Evolutionary conservation across 2,797 vertebrate species (phyloP), one percentile per base, ranked within the genome.

Genomic region (Loriculus beryllinus): DNA sequence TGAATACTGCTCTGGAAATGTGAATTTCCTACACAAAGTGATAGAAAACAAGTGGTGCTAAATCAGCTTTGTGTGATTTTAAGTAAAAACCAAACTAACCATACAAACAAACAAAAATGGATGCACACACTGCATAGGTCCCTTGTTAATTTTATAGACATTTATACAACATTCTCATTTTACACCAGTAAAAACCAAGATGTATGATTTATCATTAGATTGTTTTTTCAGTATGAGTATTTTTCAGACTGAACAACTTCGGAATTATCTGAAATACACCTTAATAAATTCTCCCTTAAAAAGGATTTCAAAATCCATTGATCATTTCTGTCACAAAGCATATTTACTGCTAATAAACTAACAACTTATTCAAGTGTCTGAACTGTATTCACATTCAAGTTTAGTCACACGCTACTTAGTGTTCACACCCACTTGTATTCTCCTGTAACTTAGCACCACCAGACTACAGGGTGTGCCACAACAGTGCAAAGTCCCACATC

Each of bases 181-280:
- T 80, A 87, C 28, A 33, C 14, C 21, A 40, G 6, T 28, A 77
- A 70, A 77, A 85, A 2, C 0, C 16, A 72, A 54, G 31, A 23
- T 0, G 1, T 6, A 69, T 0, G 0, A 59, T 60, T 70, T 33
- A 56, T 59, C 33, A 35, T 14, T 35, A 47, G 6, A 15, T 9
- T 86, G 16, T 9, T 45, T 65, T 86, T 80, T 45, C 9, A 14
- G 10, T 31, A 48, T 2, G 2, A 51, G 4, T 14, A 56, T 39
- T 9, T 21, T 70, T 82, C 35, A 31, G 25, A 47, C 11, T 63
- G 20, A 16, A 31, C 0, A 5, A 67, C 19, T 35, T 52, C 3
- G 2, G 43, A 70, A 31, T 51, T 37, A 63, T 52, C 64, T 78
- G 8, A 78, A 74, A 48, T 2, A 6, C 4, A 64, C 2, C 20